Evolutionary conservation across 2,888 invertebrate genomes (phyloP).

Genomic region (Rhopalosiphum nymphaeae): DNA sequence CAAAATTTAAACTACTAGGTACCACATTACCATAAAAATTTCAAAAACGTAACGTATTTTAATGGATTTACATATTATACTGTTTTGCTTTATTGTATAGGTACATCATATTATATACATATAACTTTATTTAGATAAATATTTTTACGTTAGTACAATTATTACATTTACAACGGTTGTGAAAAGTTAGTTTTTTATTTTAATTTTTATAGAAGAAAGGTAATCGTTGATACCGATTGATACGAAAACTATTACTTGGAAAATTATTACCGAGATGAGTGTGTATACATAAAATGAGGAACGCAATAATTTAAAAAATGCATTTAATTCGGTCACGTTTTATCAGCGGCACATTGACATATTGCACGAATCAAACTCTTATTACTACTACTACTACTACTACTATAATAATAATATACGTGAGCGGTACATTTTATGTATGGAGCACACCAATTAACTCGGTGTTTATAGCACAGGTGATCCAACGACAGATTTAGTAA

Average conservation of each 20-base stretch:
- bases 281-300: neutral
- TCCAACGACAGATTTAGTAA: conserved; percentile 61
- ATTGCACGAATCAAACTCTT: neutral
- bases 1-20: neutral
- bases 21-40: neutral
- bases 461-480: conserved; percentile 54
- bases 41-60: neutral
- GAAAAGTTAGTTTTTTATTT: neutral
- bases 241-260: neutral
- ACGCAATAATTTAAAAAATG: neutral
- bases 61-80: neutral
- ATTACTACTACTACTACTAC: neutral
- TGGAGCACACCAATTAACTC: conserved; percentile 20
- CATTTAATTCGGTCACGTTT: neutral
- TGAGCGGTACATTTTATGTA: neutral
- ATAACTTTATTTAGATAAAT: neutral
- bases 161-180: neutral
- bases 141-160: neutral
- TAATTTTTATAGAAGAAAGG: neutral
- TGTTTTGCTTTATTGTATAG: neutral
- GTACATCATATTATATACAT: no score
- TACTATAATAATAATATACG: neutral
- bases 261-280: neutral
- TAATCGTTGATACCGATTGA: neutral
- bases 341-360: neutral